These are phyloP conservation scores for Epizoanthus rinbou DNA, from an alignment of 92 coral and sea anemone genomes.

Conservation along the genomic window DNA sequence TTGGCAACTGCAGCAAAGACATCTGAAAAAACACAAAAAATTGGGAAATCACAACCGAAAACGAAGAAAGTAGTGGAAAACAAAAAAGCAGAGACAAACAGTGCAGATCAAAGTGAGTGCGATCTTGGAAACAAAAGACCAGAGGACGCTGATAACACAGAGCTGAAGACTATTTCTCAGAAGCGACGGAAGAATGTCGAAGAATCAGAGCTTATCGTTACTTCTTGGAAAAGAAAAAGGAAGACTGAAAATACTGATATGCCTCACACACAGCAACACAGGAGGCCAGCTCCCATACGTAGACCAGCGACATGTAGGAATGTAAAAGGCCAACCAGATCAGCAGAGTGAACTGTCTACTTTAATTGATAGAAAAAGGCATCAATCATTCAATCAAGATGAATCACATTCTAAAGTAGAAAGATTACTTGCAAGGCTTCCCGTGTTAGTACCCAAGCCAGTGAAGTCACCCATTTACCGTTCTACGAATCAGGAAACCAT, in stretches of 20 bases:
- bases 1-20: slow-evolving; percentile 20
- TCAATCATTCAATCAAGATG: background rate
- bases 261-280: background rate
- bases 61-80: background rate
- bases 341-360: background rate
- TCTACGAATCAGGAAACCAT: no score
- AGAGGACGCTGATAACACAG: background rate
- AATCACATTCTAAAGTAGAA: slow-evolving; percentile 22
- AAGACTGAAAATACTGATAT: background rate
- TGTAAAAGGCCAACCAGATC: no score
- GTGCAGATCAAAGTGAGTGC: background rate
- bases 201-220: background rate
- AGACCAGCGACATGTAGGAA: background rate
- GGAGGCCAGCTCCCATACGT: background rate
- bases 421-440: slow-evolving; percentile 40
- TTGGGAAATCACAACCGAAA: background rate
- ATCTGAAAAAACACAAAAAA: background rate
- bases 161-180: background rate
- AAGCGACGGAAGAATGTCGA: background rate
- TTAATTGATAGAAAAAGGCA: background rate
- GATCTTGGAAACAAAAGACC: background rate
- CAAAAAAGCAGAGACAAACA: background rate
- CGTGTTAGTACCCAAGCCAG: slow-evolving; percentile 31
- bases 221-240: background rate
- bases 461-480: background rate